These are phyloP conservation scores for Arnoldichthys spilopterus DNA, from an alignment of 2,797 vertebrate genomes.

Conservation along the genomic window DNA sequence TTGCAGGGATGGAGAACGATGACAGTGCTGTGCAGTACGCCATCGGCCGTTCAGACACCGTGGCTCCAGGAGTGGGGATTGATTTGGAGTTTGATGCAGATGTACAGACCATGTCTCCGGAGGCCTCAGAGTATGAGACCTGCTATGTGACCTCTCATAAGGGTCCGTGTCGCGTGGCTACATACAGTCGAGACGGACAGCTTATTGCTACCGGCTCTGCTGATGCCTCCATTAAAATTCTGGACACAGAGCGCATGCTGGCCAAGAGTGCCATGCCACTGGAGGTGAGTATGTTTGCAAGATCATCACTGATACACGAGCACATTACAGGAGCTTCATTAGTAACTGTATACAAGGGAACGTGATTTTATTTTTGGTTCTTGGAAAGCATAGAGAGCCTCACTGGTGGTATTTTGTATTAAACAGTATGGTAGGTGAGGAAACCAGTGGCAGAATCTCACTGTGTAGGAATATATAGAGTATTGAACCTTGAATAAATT, in stretches of 20 bases:
- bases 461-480: no score
- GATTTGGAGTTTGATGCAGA: constrained; percentile 97
- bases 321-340: background rate
- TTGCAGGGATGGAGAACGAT: constrained; percentile 94
- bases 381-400: background rate
- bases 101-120: constrained; percentile 97
- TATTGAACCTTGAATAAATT: no score
- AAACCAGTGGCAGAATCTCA: no score
- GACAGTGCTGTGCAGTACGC: constrained; percentile 95
- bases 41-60: constrained; percentile 93
- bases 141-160: constrained; percentile 99
- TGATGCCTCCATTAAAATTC: constrained; percentile 96
- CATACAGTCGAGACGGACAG: constrained; percentile 95
- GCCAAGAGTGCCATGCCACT: constrained; percentile 98
- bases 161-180: constrained; percentile 93
- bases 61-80: constrained; percentile 94
- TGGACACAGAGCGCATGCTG: constrained; percentile 97
- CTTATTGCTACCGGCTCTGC: constrained; percentile 96
- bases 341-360: background rate
- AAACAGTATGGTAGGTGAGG: no score
- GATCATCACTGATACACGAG: background rate
- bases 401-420: no score
- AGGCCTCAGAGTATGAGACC: constrained; percentile 96
- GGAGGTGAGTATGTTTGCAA: constrained; percentile 78
- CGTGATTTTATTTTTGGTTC: background rate